Evolutionary conservation across 2,888 invertebrate genomes (phyloP), one percentile per base, ranked within the genome.

Genomic region (Smittia aterrima): DNA sequence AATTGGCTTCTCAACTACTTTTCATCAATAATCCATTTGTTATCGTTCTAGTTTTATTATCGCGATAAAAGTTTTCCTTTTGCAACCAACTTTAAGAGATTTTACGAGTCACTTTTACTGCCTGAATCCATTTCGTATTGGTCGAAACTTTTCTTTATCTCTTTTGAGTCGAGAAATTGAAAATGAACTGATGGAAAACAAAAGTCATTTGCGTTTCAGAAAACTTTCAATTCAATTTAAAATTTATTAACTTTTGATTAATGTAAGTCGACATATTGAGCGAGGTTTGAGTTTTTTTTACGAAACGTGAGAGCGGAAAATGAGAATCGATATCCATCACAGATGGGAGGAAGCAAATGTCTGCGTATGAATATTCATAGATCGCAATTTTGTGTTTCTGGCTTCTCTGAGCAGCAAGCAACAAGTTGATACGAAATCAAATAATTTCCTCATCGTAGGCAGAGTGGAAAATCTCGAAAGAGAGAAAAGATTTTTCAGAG

Each of bases 41-140:
- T 47, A n/a, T 22, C 58, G 47, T 47, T 58, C 58, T 9, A 18
- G 58, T 13, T 58, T 58, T 58, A 58, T 58, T 18, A 22, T 7
- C 58, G 58, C 18, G 58, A 58, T 47, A 58, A 22, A 58, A 58
- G 58, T 58, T 58, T 47, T 47, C 16, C 11, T 9, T 58, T 58
- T 58, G 58, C 58, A 58, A 58, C 58, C 58, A 58, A 58, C 58
- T 58, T 58, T 58, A 58, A 58, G n/a, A n/a, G 4, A 18, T 58
- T n/a, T 58, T 32, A 32, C 32, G 32, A 32, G 32, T 47, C 47
- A 22, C 22, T 58, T 13, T 7, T 58, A 9, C 58, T 22, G 22
- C 58, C 22, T 1, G 58, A 58, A 9, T 58, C 58, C 18, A 58
- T 22, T 58, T 47, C 11, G 47, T 2, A 18, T 58, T 18, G 13